Conservation (phyloP, 2,888 invertebrate genomes). For the Acanthoscelides obtectus region DNA sequence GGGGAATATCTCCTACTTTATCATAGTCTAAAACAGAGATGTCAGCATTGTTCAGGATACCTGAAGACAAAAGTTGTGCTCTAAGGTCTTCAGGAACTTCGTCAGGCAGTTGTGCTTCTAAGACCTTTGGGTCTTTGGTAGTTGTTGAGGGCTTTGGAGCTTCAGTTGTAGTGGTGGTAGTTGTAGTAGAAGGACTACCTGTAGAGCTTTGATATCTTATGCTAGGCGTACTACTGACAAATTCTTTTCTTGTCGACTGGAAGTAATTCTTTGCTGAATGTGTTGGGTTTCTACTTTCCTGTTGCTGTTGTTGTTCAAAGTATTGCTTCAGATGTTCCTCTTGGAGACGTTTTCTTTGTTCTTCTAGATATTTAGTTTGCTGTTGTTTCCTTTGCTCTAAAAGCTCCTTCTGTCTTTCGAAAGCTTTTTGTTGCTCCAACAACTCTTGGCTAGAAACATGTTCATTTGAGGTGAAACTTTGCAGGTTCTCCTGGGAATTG, state of each 20-base stretch:
- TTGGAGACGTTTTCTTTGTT: slow-evolving; percentile 20
- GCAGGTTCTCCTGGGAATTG: slow-evolving; percentile 15
- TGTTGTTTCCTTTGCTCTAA: slow-evolving; percentile 13
- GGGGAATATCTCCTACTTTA: slow-evolving; percentile 79
- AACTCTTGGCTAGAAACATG: slow-evolving; percentile 11
- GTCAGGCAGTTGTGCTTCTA: slow-evolving; percentile 65
- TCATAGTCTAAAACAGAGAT: slow-evolving; percentile 85
- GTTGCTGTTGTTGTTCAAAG: slow-evolving; percentile 36
- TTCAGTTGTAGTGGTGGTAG: slow-evolving; percentile 49
- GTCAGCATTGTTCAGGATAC: slow-evolving; percentile 81
- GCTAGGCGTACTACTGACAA: slow-evolving; percentile 22
- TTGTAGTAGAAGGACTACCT: slow-evolving; percentile 41
- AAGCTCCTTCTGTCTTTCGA: background rate
- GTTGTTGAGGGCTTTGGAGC: slow-evolving; percentile 46
- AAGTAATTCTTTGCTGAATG: slow-evolving; percentile 13
- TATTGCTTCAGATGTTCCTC: slow-evolving; percentile 44
- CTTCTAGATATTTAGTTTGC: slow-evolving; percentile 32
- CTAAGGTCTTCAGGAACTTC: slow-evolving; percentile 85
- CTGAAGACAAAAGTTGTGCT: slow-evolving; percentile 76
- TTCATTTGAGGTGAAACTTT: slow-evolving; percentile 17
- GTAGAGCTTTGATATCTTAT: slow-evolving; percentile 11
- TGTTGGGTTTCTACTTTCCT: slow-evolving; percentile 45
- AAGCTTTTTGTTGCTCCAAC: slow-evolving; percentile 5
- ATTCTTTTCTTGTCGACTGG: slow-evolving; percentile 15
- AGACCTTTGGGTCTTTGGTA: slow-evolving; percentile 52